Base-by-base conservation (phyloP, 2,888 invertebrate species). In the Rambutsinella grinnellia region DNA sequence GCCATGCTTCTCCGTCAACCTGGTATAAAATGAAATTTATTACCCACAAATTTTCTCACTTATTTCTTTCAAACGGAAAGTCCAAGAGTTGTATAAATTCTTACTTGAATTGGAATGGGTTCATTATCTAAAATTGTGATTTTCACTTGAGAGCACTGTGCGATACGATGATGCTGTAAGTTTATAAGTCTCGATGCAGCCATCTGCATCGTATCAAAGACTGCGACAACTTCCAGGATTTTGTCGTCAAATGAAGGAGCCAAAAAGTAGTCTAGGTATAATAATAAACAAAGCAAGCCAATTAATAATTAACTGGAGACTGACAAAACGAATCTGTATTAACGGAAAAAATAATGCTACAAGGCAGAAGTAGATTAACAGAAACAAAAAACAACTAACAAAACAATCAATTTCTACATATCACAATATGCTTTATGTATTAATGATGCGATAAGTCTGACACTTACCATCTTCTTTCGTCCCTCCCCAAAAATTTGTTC, bases 401-500 rank as follows among this genome's bases (percentile, higher is more conserved):
- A n/a, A n/a, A n/a, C n/a, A n/a, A n/a, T n/a, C n/a, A n/a, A n/a
- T n/a, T n/a, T n/a, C n/a, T n/a, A n/a, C n/a, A n/a, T n/a, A n/a
- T n/a, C n/a, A n/a, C n/a, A n/a, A n/a, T n/a, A n/a, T n/a, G n/a
- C n/a, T n/a, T n/a, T n/a, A n/a, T n/a, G n/a, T n/a, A n/a, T n/a
- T n/a, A n/a, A n/a, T n/a, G n/a, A n/a, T n/a, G n/a, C n/a, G n/a
- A n/a, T n/a, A n/a, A n/a, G n/a, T n/a, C n/a, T n/a, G n/a, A n/a
- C n/a, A n/a, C n/a, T n/a, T n/a, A n/a, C n/a, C 96, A 84, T 95
- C 96, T 84, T 94, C 95, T 85, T 96, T 93, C 2, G 92, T 93
- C 3, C 95, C 95, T 62, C 98, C 98, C 99, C 99, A 99, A 87
- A 99, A 99, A 87, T 98, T 98, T 28, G 97, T 96, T 56, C 99